phyloP scores from a whole-genome alignment of 2,113 vertebrate species.

The western clawed frog (Xenopus tropicalis) region UCB_Xtro_10.0 CM004447.2:121518001-121518500 shows the following conservation, averaged over 20 bases:
- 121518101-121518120: constrained; percentile 71
- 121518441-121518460: constrained; percentile 38
- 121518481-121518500: constrained; percentile 19
- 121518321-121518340: constrained; percentile 80
- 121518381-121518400: constrained; percentile 53
- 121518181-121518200: constrained; percentile 97
- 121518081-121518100: constrained; percentile 70
- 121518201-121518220: constrained; percentile 99
- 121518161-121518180: constrained; percentile 87
- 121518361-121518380: constrained; percentile 84
- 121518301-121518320: constrained; percentile 84
- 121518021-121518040: constrained; percentile 80
- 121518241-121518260: constrained; percentile 96
- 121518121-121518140: constrained; percentile 95
- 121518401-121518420: constrained; percentile 57
- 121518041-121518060: constrained; percentile 80
- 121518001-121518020: constrained; percentile 72
- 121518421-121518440: constrained; percentile 48
- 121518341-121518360: constrained; percentile 81
- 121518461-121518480: constrained; percentile 28
- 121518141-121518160: constrained; percentile 85
- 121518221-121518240: constrained; percentile 99
- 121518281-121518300: constrained; percentile 81
- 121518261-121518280: constrained; percentile 91
- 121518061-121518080: constrained; percentile 72